These are phyloP conservation scores for Eucera pruinosa DNA, from an alignment of 2,888 invertebrate species.

Conservation along the genomic window DNA sequence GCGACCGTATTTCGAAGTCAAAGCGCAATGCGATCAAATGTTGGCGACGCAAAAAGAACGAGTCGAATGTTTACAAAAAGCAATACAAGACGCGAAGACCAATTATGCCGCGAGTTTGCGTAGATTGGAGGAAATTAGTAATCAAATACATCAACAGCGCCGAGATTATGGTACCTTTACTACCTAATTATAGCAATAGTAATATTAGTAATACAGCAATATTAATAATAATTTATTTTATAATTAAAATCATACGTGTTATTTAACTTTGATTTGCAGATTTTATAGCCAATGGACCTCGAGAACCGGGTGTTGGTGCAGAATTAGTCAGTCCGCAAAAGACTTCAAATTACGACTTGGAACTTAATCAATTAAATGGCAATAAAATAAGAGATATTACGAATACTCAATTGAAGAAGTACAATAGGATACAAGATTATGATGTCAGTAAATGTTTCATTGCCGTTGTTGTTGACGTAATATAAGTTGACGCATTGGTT, in stretches of 20 bases:
- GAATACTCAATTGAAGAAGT: conserved; percentile 73
- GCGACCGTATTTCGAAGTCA: conserved; percentile 95
- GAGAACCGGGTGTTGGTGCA: conserved; percentile 89
- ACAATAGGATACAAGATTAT: conserved; percentile 75
- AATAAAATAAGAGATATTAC: conserved; percentile 76
- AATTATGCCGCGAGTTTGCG: conserved; percentile 93
- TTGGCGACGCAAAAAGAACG: conserved; percentile 93
- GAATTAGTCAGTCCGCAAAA: conserved; percentile 85
- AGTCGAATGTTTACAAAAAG: conserved; percentile 92
- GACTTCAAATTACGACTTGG: conserved; percentile 74
- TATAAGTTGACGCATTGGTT: not conserved
- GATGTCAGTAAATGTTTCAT: conserved; percentile 72
- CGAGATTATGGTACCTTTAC: conserved; percentile 85
- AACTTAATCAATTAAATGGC: conserved; percentile 74
- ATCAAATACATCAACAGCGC: conserved; percentile 92
- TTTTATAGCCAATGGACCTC: conserved; percentile 85
- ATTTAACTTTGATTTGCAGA: conserved; percentile 63
- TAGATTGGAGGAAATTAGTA: conserved; percentile 95
- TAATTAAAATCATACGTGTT: conserved; percentile 24
- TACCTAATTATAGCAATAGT: conserved; percentile 72
- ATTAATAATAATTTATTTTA: no score
- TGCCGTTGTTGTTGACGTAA: not conserved
- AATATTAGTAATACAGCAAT: no score
- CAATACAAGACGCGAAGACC: conserved; percentile 91
- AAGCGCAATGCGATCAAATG: conserved; percentile 93